Percentiles rank a stretch among this genome's conserved stretches.
Evolutionary conservation across 1,140 invertebrate genomes (phyloP).

Genomic region (Dufourea novaeangliae): DNA sequence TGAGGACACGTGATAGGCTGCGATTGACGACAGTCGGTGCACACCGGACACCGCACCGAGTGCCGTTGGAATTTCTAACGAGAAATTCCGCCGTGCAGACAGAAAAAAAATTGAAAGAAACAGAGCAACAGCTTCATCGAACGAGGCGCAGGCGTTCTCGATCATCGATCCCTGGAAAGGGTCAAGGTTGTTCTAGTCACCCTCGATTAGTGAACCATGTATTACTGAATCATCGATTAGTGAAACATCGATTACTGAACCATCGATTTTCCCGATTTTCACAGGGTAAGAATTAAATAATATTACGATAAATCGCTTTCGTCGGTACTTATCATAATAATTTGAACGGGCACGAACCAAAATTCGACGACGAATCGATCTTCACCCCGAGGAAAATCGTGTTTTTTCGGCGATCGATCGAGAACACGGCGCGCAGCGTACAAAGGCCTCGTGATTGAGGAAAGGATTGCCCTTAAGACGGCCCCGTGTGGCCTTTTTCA

Average conservation of each 20-base stretch:
- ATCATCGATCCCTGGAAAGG: slow-evolving; percentile 10
- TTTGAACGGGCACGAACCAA: neutral
- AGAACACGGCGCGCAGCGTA: neutral
- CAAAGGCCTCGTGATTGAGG: slow-evolving; percentile 33
- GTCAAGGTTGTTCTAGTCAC: slow-evolving; percentile 22
- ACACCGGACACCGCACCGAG: neutral
- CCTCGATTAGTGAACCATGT: no score
- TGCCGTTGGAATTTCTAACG: neutral
- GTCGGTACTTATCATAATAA: no score
- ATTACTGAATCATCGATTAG: no score
- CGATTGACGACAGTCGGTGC: neutral
- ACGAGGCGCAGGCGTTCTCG: neutral
- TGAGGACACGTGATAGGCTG: slow-evolving; percentile 3
- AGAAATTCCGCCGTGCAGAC: neutral
- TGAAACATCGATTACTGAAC: no score
- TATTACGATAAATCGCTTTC: no score
- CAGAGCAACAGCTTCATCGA: slow-evolving; percentile 1
- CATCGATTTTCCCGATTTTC: no score
- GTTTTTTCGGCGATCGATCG: slow-evolving; percentile 32
- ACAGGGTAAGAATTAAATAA: no score
- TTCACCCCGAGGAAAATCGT: neutral
- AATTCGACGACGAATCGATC: neutral
- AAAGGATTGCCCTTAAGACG: slow-evolving; percentile 28
- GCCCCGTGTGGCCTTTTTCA: slow-evolving; percentile 26
- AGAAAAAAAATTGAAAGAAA: no score